Percentiles rank a stretch among this genome's conserved stretches.
phyloP scores from a whole-genome alignment of 2,797 vertebrate genomes.

The Crocodylus rhombifer region DNA sequence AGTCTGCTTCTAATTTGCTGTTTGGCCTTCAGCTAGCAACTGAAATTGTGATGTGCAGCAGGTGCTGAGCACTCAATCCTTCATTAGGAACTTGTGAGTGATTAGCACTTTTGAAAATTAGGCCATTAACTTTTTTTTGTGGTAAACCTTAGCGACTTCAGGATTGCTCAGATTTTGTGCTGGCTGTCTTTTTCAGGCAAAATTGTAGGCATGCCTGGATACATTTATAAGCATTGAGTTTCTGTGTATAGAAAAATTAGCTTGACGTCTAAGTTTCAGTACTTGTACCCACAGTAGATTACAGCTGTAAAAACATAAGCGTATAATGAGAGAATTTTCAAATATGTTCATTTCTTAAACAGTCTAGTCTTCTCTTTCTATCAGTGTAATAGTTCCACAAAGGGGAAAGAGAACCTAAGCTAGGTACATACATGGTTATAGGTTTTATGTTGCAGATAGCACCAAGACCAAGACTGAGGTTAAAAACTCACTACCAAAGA shows the following conservation, averaged over 20 bases:
- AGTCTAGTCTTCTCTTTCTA: not conserved
- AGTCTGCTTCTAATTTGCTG: not conserved
- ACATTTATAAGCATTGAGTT: not conserved
- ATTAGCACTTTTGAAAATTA: not conserved
- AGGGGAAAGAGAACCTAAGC: rapidly evolving
- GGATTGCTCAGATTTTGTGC: not conserved
- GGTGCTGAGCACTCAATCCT: not conserved
- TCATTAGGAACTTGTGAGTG: not conserved
- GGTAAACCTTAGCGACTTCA: not conserved
- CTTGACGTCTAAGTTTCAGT: not conserved
- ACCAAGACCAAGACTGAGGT: not conserved
- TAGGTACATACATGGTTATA: rapidly evolving
- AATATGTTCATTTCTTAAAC: not conserved
- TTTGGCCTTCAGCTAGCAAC: not conserved
- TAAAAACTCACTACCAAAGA: not conserved
- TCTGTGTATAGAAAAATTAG: not conserved
- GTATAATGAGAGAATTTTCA: not conserved
- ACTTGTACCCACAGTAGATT: not conserved
- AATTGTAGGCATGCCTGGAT: not conserved
- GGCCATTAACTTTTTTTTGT: not conserved
- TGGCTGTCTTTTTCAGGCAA: not conserved
- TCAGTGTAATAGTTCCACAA: not conserved
- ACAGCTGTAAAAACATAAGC: not conserved
- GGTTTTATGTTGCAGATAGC: not conserved
- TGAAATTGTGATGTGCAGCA: not conserved